phyloP scores from a whole-genome alignment of 2,888 invertebrate species.

The Mactromeris polynyma region DNA sequence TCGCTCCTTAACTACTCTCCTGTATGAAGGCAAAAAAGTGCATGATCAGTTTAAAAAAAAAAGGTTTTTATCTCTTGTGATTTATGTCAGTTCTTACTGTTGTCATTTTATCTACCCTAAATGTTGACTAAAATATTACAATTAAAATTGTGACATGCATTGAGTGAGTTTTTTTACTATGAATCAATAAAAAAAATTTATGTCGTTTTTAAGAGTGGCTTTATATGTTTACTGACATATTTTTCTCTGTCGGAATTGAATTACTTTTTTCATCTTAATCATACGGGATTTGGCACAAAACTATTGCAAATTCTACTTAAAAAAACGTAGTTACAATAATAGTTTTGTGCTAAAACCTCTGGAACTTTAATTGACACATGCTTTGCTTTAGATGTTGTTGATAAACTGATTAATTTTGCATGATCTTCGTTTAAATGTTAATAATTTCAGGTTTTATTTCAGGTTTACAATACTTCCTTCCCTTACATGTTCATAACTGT shows the following conservation, averaged over 20 bases:
- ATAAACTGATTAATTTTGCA: constrained; percentile 1
- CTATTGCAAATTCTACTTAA: background rate
- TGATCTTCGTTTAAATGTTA: background rate
- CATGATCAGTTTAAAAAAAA: background rate
- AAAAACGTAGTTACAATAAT: background rate
- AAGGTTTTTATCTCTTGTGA: background rate
- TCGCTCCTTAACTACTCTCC: background rate
- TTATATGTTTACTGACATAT: background rate
- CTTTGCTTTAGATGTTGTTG: background rate
- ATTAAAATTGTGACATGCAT: background rate
- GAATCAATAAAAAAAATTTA: background rate
- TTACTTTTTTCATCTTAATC: background rate
- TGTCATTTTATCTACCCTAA: background rate
- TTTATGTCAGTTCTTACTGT: constrained; percentile 1
- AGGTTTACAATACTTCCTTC: background rate
- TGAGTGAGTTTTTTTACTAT: background rate
- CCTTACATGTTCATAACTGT: constrained; percentile 11
- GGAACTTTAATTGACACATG: background rate
- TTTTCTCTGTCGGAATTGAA: background rate
- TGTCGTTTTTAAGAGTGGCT: constrained; percentile 19
- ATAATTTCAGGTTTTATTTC: background rate
- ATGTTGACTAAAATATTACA: constrained; percentile 9
- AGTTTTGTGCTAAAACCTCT: background rate
- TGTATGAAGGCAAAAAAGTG: background rate
- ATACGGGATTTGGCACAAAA: background rate